Evolutionary conservation across 2,797 vertebrate genomes (phyloP).

Genomic region (Poeciliopsis turneri): DNA sequence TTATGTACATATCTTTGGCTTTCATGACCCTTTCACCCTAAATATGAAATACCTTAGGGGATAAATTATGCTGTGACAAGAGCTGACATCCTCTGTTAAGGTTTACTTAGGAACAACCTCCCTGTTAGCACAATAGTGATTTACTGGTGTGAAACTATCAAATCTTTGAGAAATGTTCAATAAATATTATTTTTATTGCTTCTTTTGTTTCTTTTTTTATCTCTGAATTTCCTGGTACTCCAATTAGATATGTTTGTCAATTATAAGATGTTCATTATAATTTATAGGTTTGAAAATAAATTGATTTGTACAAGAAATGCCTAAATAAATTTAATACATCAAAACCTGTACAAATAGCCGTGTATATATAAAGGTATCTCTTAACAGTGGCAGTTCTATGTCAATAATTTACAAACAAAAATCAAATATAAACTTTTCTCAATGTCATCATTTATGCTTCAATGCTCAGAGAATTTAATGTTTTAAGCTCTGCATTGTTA

Average conservation of each 20-base stretch:
- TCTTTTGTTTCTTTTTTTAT: background rate
- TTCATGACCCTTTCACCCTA: background rate
- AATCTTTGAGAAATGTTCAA: background rate
- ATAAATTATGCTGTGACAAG: constrained; percentile 32
- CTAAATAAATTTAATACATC: background rate
- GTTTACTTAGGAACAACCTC: background rate
- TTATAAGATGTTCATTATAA: background rate
- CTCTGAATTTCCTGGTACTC: no score
- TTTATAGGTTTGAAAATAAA: background rate
- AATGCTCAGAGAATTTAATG: background rate
- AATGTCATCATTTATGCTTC: background rate
- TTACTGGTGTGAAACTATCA: background rate
- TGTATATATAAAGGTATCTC: background rate
- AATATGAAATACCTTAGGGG: background rate
- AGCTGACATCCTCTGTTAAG: background rate
- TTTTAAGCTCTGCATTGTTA: background rate
- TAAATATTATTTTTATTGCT: background rate
- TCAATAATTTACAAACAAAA: background rate
- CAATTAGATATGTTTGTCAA: background rate
- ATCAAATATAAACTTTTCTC: background rate
- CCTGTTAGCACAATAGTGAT: background rate
- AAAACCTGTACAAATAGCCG: background rate
- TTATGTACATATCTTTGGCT: no score
- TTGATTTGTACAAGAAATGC: background rate
- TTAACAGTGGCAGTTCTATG: background rate